Conservation (phyloP, 2,797 vertebrate species). For the Chrysolophus pictus region DNA sequence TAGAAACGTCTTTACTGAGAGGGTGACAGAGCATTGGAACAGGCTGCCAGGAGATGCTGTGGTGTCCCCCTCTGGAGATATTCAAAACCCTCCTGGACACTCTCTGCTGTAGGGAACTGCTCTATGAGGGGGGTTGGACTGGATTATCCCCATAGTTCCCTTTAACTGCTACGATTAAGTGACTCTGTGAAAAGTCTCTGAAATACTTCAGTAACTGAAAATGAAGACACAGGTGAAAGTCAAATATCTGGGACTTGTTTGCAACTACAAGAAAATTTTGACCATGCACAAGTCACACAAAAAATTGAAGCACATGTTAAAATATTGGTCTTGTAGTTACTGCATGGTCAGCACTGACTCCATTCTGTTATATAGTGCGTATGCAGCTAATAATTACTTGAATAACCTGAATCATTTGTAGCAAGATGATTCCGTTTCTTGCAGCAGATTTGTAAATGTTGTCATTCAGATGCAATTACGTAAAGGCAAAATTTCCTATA, state of each 20-base stretch:
- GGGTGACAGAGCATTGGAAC: background rate
- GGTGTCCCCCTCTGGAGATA: background rate
- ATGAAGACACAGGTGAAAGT: background rate
- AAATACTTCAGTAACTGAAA: background rate
- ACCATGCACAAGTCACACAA: background rate
- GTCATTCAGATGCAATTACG: background rate
- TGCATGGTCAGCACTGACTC: background rate
- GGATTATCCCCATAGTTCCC: too few species aligned
- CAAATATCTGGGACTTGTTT: background rate
- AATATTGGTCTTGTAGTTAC: background rate
- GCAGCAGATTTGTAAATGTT: background rate
- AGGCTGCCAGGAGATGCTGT: accelerated
- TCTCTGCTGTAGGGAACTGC: background rate
- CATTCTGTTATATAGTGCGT: background rate
- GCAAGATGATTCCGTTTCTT: background rate
- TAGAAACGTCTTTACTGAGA: background rate
- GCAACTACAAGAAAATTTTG: background rate
- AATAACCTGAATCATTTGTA: background rate
- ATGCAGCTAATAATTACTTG: background rate
- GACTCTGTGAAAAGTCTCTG: background rate
- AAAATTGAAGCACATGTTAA: background rate
- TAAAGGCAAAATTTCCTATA: background rate
- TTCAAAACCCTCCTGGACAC: background rate
- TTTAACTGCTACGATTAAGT: too few species aligned
- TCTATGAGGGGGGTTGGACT: too few species aligned